These are phyloP conservation scores for Paramuricea clavata DNA, from an alignment of 92 coral and sea anemone species.

Conservation along the genomic window DNA sequence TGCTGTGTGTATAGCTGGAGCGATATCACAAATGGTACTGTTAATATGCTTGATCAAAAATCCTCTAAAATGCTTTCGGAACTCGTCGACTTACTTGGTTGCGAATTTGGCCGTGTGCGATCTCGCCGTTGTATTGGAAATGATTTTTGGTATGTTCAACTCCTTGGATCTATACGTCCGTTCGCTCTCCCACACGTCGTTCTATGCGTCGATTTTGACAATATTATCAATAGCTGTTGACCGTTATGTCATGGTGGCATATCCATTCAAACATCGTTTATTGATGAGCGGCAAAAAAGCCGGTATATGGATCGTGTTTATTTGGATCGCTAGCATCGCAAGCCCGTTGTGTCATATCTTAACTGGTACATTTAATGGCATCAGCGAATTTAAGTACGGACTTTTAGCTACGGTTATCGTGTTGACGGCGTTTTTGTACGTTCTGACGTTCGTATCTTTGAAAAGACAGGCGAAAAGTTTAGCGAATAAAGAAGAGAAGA, in stretches of 20 bases:
- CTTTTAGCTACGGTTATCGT: not conserved
- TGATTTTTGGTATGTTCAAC: not conserved
- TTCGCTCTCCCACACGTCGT: not conserved
- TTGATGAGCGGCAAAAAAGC: not conserved
- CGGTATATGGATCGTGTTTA: not conserved
- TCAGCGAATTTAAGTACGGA: not conserved
- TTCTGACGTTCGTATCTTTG: not conserved
- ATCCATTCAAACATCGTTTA: conserved; percentile 7
- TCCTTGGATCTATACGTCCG: not conserved
- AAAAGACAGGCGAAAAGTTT: not conserved
- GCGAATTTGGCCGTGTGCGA: conserved; percentile 9
- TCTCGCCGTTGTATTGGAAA: not conserved
- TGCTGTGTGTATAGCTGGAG: conserved; percentile 4
- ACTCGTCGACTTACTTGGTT: conserved; percentile 2
- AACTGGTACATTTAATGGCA: not conserved
- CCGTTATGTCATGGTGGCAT: not conserved
- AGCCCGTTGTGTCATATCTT: not conserved
- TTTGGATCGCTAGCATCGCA: not conserved
- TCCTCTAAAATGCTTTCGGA: not conserved
- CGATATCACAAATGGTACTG: not conserved
- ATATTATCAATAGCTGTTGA: not conserved
- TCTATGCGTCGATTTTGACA: not conserved
- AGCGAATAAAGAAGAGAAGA: not conserved
- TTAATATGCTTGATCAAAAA: not conserved
- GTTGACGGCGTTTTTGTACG: not conserved